A percentile compares a stretch with the other conserved stretches of the same genome.
phyloP scores from a whole-genome alignment of 1,140 invertebrate species.

The Hyles euphorbiae region DNA sequence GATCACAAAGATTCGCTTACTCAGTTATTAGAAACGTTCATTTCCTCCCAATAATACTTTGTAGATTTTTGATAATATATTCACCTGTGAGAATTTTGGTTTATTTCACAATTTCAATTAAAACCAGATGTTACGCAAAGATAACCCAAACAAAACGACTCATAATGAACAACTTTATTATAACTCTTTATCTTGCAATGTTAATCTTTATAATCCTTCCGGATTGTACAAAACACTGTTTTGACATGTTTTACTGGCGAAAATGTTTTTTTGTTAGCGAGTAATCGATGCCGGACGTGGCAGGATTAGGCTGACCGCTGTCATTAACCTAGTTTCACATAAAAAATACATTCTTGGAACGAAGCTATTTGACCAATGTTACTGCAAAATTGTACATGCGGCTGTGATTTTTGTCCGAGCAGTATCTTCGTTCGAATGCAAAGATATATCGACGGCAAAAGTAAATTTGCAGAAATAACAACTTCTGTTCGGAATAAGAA shows the following conservation, averaged over 20 bases:
- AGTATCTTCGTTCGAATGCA: too few relatives aligned
- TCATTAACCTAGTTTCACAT: slow-evolving; percentile 41
- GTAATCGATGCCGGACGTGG: slow-evolving; percentile 57
- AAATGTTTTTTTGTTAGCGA: slow-evolving; percentile 34
- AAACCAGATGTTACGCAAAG: background rate
- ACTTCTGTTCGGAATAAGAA: too few relatives aligned
- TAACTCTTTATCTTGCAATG: background rate
- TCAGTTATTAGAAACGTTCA: too few relatives aligned
- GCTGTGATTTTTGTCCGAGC: background rate
- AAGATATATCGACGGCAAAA: too few relatives aligned
- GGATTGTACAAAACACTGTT: slow-evolving; percentile 45
- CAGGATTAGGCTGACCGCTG: slow-evolving; percentile 20
- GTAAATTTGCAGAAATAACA: too few relatives aligned
- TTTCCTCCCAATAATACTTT: too few relatives aligned
- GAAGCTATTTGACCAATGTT: slow-evolving; percentile 9
- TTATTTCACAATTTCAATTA: too few relatives aligned
- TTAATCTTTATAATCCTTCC: slow-evolving; percentile 38
- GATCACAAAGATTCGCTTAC: too few relatives aligned
- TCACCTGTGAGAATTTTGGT: too few relatives aligned
- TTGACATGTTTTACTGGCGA: slow-evolving; percentile 24
- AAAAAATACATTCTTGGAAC: slow-evolving; percentile 43
- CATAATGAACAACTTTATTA: slow-evolving; percentile 2
- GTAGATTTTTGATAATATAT: too few relatives aligned
- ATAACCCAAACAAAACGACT: background rate
- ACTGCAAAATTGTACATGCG: too few relatives aligned